Base-by-base conservation (phyloP, 1,140 invertebrate genomes). In the Cardiocondyla obscurior region DNA sequence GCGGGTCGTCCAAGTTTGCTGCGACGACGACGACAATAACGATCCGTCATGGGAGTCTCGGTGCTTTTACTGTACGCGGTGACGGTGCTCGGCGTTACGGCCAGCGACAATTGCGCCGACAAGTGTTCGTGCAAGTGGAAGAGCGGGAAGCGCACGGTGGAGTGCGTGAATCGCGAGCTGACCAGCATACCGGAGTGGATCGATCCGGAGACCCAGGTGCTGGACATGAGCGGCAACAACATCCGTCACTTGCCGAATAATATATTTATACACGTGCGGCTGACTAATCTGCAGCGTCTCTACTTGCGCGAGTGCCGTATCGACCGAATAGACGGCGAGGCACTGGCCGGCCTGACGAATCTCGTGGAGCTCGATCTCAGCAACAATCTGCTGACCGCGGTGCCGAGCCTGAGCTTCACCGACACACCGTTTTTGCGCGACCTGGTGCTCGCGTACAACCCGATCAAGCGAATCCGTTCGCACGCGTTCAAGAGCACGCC, bases 41-140 rank as follows among this genome's bases (percentile, higher is more conserved):
- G 53, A 79, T 76, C 67, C 55, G 62, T 76, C 76, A 87, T 88
- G 85, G 64, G 69, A 28, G 65, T 85, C 49, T 70, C 69, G 69
- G 64, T 84, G 60, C 70, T 79, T n/a, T 58, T 87, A 10, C 16
- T 87, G 30, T 77, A 82, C 73, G 65, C 57, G 69, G 72, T 69
- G 58, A 88, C 91, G 83, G 88, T 88, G 58, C 74, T 87, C 74
- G 89, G 84, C 39, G 76, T 87, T 12, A 36, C 72, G 30, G 85
- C 58, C 16, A 88, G 85, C 70, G 93, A 94, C 84, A 93, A 93
- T 83, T 98, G 97, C 89, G 96, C 97, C 55, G 95, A 95, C 28
- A 96, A 97, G 87, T 98, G 98, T 93, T 95, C 95, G 82, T 98
- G 98, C 94, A 98, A 98, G 93, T 98, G 98, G 98, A 98, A 98